These are phyloP conservation scores for Ostrea edulis DNA, from an alignment of 1,140 invertebrate genomes.

Conservation along the genomic window DNA sequence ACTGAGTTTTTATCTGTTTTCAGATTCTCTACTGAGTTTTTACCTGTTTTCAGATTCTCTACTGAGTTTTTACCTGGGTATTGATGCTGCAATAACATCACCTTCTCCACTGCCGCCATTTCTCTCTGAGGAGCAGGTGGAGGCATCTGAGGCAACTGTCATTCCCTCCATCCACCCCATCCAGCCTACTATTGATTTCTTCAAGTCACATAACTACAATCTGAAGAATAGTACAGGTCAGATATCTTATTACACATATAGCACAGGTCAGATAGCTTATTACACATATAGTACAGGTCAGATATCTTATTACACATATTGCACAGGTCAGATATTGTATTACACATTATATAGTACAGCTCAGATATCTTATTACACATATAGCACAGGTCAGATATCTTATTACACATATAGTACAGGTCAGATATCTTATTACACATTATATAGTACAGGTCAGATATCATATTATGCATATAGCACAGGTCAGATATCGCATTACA, in stretches of 20 bases:
- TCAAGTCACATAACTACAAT: slow-evolving; percentile 84
- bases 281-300: slow-evolving; percentile 89
- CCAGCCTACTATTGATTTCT: slow-evolving; percentile 85
- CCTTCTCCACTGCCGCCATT: slow-evolving; percentile 80
- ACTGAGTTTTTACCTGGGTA: slow-evolving; percentile 17
- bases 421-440: too few species aligned
- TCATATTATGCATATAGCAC: too few species aligned
- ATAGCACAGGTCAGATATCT: slow-evolving; percentile 87
- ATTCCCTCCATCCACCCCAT: slow-evolving; percentile 88
- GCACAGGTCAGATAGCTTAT: slow-evolving; percentile 88
- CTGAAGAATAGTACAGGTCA: slow-evolving; percentile 86
- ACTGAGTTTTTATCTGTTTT: too few species aligned
- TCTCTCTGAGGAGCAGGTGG: slow-evolving; percentile 77
- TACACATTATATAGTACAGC: slow-evolving; percentile 87
- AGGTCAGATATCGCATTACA: too few species aligned
- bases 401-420: slow-evolving; percentile 87
- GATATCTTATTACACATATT: too few species aligned
- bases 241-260: slow-evolving; percentile 78
- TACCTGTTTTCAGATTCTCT: neutral
- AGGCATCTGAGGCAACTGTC: slow-evolving; percentile 75
- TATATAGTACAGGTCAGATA: slow-evolving; percentile 87
- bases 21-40: too few species aligned
- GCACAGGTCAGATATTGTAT: slow-evolving; percentile 88
- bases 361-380: too few species aligned
- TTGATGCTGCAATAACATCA: neutral